These are phyloP conservation scores for Vulpes vulpes DNA, from an alignment of 2,113 vertebrate species.

Conservation along the genomic window DNA sequence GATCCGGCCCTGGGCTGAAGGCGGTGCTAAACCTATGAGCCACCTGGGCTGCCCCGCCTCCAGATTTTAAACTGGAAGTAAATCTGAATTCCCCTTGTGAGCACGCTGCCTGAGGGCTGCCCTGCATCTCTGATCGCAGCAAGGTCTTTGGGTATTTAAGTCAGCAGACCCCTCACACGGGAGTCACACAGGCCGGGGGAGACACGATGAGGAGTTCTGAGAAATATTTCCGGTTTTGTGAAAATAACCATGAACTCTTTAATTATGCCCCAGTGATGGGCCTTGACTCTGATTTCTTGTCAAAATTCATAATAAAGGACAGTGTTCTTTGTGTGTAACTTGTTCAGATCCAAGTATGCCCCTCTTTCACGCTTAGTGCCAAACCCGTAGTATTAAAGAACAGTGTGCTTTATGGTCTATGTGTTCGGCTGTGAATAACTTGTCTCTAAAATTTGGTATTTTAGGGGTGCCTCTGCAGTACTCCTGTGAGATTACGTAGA, in stretches of 20 bases:
- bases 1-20: too few species aligned
- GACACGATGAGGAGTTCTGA: not conserved
- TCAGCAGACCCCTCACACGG: too few species aligned
- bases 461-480: too few species aligned
- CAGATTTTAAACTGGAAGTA: not conserved
- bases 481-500: fast-evolving
- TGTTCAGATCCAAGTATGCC: too few species aligned
- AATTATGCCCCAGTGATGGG: not conserved
- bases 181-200: not conserved
- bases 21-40: too few species aligned
- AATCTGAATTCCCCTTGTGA: not conserved
- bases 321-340: not conserved
- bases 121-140: fast-evolving
- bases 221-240: not conserved
- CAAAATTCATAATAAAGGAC: not conserved
- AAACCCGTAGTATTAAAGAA: not conserved
- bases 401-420: not conserved
- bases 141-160: not conserved
- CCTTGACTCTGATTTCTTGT: not conserved
- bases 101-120: not conserved
- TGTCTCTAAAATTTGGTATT: fast-evolving
- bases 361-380: not conserved
- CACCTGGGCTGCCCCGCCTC: too few species aligned
- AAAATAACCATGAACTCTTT: not conserved
- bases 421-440: not conserved